phyloP scores from a whole-genome alignment of 92 coral and sea anemone species.

The Blastomussa wellsi region DNA sequence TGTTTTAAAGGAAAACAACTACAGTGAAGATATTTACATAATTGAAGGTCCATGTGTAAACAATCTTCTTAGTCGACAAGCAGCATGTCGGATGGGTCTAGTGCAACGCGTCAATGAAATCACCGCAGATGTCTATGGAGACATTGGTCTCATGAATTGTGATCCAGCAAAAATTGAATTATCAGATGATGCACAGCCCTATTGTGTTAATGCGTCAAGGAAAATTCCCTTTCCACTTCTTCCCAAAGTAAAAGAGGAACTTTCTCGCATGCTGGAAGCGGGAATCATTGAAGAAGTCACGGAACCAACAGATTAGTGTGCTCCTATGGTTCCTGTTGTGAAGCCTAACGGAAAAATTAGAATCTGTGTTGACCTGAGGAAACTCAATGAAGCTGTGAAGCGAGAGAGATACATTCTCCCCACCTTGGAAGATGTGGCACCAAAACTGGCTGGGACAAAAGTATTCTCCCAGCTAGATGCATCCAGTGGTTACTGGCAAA shows the following conservation, averaged over 20 bases:
- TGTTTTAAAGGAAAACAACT: not conserved
- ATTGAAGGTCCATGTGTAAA: slow-evolving; percentile 37
- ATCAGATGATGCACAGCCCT: slow-evolving; percentile 47
- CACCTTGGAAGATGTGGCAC: slow-evolving; percentile 47
- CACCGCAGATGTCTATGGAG: slow-evolving; percentile 21
- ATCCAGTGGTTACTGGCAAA: slow-evolving; percentile 47
- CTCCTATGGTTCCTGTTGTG: slow-evolving; percentile 53
- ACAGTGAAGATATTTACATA: slow-evolving; percentile 16
- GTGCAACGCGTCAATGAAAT: slow-evolving; percentile 24
- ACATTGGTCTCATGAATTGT: slow-evolving; percentile 39
- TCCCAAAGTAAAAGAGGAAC: slow-evolving; percentile 52
- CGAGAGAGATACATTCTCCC: slow-evolving; percentile 58
- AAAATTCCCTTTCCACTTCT: slow-evolving; percentile 52
- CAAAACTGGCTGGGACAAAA: slow-evolving; percentile 44
- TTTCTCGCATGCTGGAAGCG: slow-evolving; percentile 49
- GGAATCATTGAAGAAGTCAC: slow-evolving; percentile 54
- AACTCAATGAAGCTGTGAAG: slow-evolving; percentile 58
- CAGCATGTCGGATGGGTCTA: slow-evolving; percentile 42
- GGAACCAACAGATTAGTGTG: slow-evolving; percentile 70
- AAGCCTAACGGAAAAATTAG: slow-evolving; percentile 45
- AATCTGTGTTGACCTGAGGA: slow-evolving; percentile 55
- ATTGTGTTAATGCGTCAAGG: slow-evolving; percentile 39
- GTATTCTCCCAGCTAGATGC: slow-evolving; percentile 48
- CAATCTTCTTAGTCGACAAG: slow-evolving; percentile 28
- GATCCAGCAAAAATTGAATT: slow-evolving; percentile 48